phyloP scores from a whole-genome alignment of 1,140 invertebrate species.

The Nomia melanderi region DNA sequence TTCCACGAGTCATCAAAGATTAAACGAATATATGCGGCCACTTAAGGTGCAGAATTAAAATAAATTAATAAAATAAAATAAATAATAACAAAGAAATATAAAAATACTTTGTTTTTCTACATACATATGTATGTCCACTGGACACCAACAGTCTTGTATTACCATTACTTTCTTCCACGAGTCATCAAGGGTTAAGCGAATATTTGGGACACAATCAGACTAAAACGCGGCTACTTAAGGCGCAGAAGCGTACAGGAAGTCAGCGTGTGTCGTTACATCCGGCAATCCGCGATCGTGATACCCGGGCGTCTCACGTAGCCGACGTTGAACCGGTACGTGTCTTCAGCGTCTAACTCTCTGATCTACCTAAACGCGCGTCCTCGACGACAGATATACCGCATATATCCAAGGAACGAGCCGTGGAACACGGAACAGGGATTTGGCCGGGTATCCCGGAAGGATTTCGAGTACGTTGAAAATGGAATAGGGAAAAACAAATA shows the following conservation, averaged over 20 bases:
- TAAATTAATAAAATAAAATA: no score
- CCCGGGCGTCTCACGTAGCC: conserved; percentile 23
- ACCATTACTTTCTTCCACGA: no score
- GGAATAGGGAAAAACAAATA: conserved; percentile 49
- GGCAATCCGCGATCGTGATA: conserved; percentile 4
- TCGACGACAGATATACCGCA: conserved; percentile 19
- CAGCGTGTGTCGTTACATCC: not conserved
- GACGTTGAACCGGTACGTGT: conserved; percentile 35
- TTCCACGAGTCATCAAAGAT: no score
- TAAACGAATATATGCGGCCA: no score
- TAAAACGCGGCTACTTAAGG: no score
- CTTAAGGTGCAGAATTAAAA: no score
- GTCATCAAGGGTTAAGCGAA: no score
- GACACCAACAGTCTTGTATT: no score
- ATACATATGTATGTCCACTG: no score
- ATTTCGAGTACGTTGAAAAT: conserved; percentile 31
- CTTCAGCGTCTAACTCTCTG: conserved; percentile 32
- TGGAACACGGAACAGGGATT: conserved; percentile 42
- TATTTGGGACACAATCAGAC: no score
- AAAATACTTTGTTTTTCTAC: no score
- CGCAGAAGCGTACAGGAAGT: not conserved
- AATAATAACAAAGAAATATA: no score
- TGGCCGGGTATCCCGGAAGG: conserved; percentile 16
- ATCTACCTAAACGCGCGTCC: conserved; percentile 40
- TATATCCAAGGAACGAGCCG: conserved; percentile 43